These are phyloP conservation scores for Opisthocomus hoazin DNA, from an alignment of 2,113 vertebrate species.

Conservation along the genomic window DNA sequence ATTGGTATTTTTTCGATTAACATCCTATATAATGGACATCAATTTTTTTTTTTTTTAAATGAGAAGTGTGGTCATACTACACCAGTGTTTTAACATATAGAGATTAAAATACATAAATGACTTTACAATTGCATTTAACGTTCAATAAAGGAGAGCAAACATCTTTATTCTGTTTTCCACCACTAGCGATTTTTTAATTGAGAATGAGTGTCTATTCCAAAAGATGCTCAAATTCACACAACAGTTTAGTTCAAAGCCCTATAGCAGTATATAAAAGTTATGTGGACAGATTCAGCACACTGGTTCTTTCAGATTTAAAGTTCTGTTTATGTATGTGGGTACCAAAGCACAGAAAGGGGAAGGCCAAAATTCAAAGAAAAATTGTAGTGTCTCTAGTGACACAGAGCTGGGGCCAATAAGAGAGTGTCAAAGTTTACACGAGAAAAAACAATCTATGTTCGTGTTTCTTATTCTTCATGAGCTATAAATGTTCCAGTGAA, in stretches of 20 bases:
- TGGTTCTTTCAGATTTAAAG: not conserved
- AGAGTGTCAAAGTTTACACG: not conserved
- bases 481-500: not conserved
- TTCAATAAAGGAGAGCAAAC: not conserved
- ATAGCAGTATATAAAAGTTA: not conserved
- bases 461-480: not conserved
- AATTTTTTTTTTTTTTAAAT: not conserved
- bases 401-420: not conserved
- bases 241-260: not conserved
- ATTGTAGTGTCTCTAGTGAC: not conserved
- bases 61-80: not conserved
- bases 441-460: not conserved
- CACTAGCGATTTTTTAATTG: not conserved
- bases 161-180: not conserved
- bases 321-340: not conserved
- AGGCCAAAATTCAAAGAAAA: not conserved
- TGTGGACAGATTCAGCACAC: not conserved
- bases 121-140: not conserved
- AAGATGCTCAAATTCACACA: not conserved
- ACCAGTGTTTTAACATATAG: not conserved
- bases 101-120: not conserved
- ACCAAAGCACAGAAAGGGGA: not conserved
- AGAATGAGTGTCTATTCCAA: not conserved
- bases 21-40: slow-evolving; percentile 75
- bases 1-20: slow-evolving; percentile 90